Base-by-base conservation (phyloP, 2,888 invertebrate genomes). In the Odontocolon sp. region DNA sequence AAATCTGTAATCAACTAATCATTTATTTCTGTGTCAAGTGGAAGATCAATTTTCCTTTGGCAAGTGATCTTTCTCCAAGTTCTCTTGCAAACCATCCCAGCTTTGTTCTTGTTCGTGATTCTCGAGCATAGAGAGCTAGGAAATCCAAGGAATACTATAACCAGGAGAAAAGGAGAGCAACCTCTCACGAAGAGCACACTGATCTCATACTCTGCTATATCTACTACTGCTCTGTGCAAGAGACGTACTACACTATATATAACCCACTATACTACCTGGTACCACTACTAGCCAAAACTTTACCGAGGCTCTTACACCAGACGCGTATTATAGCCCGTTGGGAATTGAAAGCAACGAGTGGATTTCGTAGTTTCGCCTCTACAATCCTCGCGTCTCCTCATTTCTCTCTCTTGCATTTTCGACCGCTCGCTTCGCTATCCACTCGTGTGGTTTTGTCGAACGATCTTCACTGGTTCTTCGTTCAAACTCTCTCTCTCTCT, bases 301-400 rank as follows among this genome's bases (percentile, higher is more conserved):
- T 54, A 54, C 11, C 40, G 8, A 56, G 56, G 45, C 45, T 56
- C 63, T 63, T 45, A 63, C 16, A 33, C 26, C 36, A 26, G 16
- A 45, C 56, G 33, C 70, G 33, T 47, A 63, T n/a, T n/a, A n/a
- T 61, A 54, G 9, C 70, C 68, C 54, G 52, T 33, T 23, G 70
- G 45, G 50, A 63, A 70, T 70, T 63, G 63, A 70, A 70, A 63
- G 54, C 63, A 70, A 52, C 50, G 61, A 61, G 70, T 61, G 54
- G 45, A 70, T 70, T 70, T 70, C 23, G 45, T 52, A 63, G 70
- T 70, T n/a, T 70, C 16, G 31, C 11, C 45, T 36, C 16, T 52
- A 40, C 54, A 26, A 9, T 42, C 38, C 38, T 31, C 42, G 26
- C 52, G 50, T n/a, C n/a, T n/a, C n/a, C 28, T 5, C 28, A 33